Evolutionary conservation across 2,888 invertebrate genomes (phyloP).

Genomic region (Hemicrepidius hirtus): DNA sequence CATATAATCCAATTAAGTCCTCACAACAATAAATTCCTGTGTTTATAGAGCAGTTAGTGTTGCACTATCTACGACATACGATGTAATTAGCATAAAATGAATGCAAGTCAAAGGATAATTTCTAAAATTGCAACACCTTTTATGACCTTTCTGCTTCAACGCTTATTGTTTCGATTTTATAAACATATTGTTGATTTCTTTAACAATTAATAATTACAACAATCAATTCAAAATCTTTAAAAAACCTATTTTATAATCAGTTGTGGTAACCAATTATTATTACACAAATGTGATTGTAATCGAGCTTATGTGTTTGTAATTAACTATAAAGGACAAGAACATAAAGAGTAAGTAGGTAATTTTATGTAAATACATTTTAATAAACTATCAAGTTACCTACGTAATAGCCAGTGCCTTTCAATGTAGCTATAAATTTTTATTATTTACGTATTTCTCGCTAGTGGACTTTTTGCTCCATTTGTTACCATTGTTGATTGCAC

Average conservation of each 20-base stretch:
- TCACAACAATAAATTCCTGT: constrained; percentile 6
- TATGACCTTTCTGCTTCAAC: constrained; percentile 10
- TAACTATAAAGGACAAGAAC: neutral
- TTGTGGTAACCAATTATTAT: neutral
- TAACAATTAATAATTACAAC: too few relatives aligned
- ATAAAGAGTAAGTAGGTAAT: constrained; percentile 1
- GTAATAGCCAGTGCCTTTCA: constrained; percentile 28
- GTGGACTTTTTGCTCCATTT: constrained; percentile 24
- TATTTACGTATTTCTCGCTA: neutral
- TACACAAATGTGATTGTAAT: constrained; percentile 5
- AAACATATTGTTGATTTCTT: neutral
- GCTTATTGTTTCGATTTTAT: neutral
- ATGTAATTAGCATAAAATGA: neutral
- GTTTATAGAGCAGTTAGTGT: constrained; percentile 6
- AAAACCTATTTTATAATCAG: too few relatives aligned
- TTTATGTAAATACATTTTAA: constrained; percentile 30
- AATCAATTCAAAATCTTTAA: too few relatives aligned
- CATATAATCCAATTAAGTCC: too few relatives aligned
- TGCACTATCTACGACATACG: too few relatives aligned
- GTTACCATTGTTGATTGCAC: constrained; percentile 14
- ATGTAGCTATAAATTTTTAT: constrained; percentile 21
- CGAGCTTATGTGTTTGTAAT: neutral
- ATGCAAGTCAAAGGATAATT: neutral
- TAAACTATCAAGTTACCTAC: constrained; percentile 28
- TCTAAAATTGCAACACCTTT: constrained; percentile 12